These are phyloP conservation scores for Semibalanus balanoides DNA, from an alignment of 1,140 invertebrate species.

Conservation along the genomic window DNA sequence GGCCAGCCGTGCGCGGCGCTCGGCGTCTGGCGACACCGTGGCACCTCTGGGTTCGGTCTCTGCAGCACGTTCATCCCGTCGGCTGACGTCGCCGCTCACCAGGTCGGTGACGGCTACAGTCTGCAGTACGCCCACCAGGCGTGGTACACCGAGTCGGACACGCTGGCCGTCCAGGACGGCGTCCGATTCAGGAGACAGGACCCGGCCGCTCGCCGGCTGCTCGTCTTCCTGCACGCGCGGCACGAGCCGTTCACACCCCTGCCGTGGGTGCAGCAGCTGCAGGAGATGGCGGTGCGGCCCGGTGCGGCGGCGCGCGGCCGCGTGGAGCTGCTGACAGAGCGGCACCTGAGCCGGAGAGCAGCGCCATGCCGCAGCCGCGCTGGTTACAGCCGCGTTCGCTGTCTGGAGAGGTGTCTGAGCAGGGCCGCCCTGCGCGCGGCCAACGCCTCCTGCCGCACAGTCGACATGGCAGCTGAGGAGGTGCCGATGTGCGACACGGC, in stretches of 20 bases:
- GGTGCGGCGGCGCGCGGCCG: no score
- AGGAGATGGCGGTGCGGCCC: not conserved
- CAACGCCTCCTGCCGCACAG: not conserved
- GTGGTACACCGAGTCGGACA: not conserved
- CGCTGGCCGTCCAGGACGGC: not conserved
- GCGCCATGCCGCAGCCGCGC: not conserved
- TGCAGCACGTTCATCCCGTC: not conserved
- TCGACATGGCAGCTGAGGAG: not conserved
- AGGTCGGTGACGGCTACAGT: not conserved
- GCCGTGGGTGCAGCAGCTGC: not conserved
- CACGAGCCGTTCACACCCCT: not conserved
- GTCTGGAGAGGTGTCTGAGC: not conserved
- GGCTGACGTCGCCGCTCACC: no score
- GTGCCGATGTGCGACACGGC: not conserved
- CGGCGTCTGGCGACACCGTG: not conserved
- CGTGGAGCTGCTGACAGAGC: not conserved
- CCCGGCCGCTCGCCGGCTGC: not conserved
- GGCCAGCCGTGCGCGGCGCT: not conserved
- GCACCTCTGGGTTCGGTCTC: not conserved
- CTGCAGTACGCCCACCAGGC: not conserved
- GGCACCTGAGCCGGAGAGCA: not conserved
- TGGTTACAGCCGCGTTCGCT: not conserved
- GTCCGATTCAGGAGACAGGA: not conserved
- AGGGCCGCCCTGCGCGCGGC: not conserved
- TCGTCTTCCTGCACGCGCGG: not conserved